Base-by-base conservation (phyloP, 2,888 invertebrate genomes). In the Amiota communis region DNA sequence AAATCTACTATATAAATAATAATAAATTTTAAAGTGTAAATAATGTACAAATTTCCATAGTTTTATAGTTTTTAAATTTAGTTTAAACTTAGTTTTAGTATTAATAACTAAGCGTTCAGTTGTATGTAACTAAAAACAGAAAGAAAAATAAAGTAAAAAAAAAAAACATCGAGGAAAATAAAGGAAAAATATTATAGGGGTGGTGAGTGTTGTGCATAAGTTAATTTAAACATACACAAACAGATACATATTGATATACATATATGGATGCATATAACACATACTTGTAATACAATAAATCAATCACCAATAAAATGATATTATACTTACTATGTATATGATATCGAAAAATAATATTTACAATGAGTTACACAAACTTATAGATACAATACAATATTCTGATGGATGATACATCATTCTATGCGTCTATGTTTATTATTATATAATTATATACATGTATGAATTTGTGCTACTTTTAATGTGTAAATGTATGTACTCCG, bases 41-140 rank as follows among this genome's bases (percentile, higher is more conserved):
- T 86, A 86, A 84, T 86, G 86, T 86, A 86, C 86, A 86, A 86
- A 86, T 84, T 82, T 84, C 78, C 78, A 78, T 84, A 85, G 85
- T 77, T 84, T 76, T 51, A 57, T 59, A 15, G 12, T 48, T 36
- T 36, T 36, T 36, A 36, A 36, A 36, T 36, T 36, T 36, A 36
- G 36, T 36, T 2, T 36, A 36, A 36, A 36, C 36, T 36, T 36
- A 36, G 36, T 36, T 6, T 36, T 36, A 70, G 51, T 23, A 23
- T 23, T 23, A 23, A 23, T 3, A 2, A 51, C 59, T n/a, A 56
- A 36, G 17, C 47, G 17, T 53, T 65, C 46, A 64, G 12, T 23
- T 68, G 56, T 69, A 57, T 10, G 48, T 67, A 72, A 51, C 56
- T 17, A 74, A 20, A 64, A 69, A 74, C 63, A 75, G 61, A 15